Conservation (phyloP, 2,113 vertebrate species). For the Callorhinus ursinus region DNA sequence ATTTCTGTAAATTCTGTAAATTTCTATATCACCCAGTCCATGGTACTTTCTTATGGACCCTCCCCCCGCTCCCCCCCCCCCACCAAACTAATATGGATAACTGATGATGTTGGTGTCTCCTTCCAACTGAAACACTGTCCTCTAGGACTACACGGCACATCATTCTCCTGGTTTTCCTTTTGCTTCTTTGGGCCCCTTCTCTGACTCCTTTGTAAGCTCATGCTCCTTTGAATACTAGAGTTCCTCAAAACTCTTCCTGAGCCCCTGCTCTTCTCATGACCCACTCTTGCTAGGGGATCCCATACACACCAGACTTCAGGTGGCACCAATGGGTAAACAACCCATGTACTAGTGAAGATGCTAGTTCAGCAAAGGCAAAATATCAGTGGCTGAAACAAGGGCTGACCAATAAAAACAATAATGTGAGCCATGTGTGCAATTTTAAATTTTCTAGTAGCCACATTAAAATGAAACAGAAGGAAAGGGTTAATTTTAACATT, state of each 20-base stretch:
- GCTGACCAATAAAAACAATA: not conserved
- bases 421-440: not conserved
- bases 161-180: not conserved
- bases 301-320: not conserved
- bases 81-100: not conserved
- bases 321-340: not conserved
- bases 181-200: not conserved
- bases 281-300: not conserved
- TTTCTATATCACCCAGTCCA: not conserved
- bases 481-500: not conserved
- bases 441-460: not conserved
- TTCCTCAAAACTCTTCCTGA: not conserved
- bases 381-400: not conserved
- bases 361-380: not conserved
- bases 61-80: not conserved
- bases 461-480: not conserved
- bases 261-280: not conserved
- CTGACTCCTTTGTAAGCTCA: not conserved
- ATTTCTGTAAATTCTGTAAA: not conserved
- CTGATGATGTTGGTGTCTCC: no score
- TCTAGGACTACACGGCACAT: no score
- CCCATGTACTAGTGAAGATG: not conserved
- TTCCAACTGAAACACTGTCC: not conserved
- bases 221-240: not conserved
- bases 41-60: not conserved